A percentile compares a stretch with the other conserved stretches of the same genome.
Evolutionary conservation across 2,888 invertebrate genomes (phyloP).

Genomic region (Trichopoda pennipes): DNA sequence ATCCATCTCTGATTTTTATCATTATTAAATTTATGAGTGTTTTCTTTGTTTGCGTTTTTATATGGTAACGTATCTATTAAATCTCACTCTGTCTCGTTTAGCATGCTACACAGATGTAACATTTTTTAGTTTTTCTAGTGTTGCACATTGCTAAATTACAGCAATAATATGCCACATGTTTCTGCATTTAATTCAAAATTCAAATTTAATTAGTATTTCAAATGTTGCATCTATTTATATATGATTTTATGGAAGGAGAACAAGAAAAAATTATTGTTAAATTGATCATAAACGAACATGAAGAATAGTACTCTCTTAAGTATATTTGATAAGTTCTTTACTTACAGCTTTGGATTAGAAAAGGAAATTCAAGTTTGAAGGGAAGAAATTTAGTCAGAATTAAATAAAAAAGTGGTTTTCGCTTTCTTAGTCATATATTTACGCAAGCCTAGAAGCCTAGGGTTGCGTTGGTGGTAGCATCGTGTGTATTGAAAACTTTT

Average conservation of each 20-base stretch:
- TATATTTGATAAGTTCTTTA: too few relatives aligned
- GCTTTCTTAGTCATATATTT: too few relatives aligned
- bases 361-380: too few relatives aligned
- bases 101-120: slow-evolving; percentile 56
- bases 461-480: too few relatives aligned
- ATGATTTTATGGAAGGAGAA: slow-evolving; percentile 34
- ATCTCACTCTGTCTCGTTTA: slow-evolving; percentile 25
- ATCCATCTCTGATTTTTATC: neutral
- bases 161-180: slow-evolving; percentile 69
- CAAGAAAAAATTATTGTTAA: neutral
- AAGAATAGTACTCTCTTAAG: neutral
- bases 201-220: slow-evolving; percentile 78
- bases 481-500: too few relatives aligned
- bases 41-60: neutral
- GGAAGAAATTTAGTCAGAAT: too few relatives aligned
- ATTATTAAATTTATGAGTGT: slow-evolving; percentile 44
- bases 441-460: too few relatives aligned
- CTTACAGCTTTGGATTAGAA: too few relatives aligned
- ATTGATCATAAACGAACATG: neutral
- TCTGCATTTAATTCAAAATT: slow-evolving; percentile 74
- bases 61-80: slow-evolving; percentile 26
- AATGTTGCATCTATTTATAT: slow-evolving; percentile 55
- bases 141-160: slow-evolving; percentile 58
- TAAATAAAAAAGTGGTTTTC: too few relatives aligned
- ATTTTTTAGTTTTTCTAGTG: slow-evolving; percentile 43